Base-by-base conservation (phyloP, 2,888 invertebrate genomes). In the Nesidiocoris tenuis region DNA sequence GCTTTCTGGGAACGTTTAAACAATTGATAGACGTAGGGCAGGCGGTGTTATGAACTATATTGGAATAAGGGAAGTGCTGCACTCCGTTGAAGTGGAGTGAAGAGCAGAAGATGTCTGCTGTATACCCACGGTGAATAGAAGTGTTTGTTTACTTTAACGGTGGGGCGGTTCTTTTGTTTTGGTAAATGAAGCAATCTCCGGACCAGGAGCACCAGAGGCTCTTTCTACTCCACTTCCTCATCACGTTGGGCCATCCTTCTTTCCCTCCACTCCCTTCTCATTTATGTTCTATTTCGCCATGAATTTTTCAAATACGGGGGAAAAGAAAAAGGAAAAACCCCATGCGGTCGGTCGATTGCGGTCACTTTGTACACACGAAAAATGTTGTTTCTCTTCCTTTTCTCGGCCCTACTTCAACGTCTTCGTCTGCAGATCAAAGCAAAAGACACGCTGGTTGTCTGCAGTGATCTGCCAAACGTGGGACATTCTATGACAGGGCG, bases 121-220 rank as follows among this genome's bases (percentile, higher is more conserved):
- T 39, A 39, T 39, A 7, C 5, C 39, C 3, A 12, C 59, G 18
- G 70, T 5, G 39, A 23, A 56, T 18, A 70, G 61, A 24, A 39
- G 65, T 39, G 39, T 59, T 24, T 70, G 70, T 70, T 70, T 70
- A 59, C 70, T 70, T 25, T 23, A 70, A 70, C 70, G 59, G 39
- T 54, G 56, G 21, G 39, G 18, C 18, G n/a, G 22, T 23, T 70
- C 59, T 59, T 70, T 70, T 70, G 59, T 59, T 70, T 59, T 24
- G 59, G 23, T 23, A 59, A 59, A 70, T 70, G 70, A 70, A 70
- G 70, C 70, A 70, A 70, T 70, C 70, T 70, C 70, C 70, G 70
- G 70, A 22, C 23, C n/a, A 39, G 39, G 39, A 39, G 39, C 39
- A 39, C 39, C 39, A 39, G 39, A 39, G 39, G 39, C 5, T 3